These are phyloP conservation scores for Galeopterus variegatus DNA, from an alignment of 2,113 vertebrate genomes.

Conservation along the genomic window DNA sequence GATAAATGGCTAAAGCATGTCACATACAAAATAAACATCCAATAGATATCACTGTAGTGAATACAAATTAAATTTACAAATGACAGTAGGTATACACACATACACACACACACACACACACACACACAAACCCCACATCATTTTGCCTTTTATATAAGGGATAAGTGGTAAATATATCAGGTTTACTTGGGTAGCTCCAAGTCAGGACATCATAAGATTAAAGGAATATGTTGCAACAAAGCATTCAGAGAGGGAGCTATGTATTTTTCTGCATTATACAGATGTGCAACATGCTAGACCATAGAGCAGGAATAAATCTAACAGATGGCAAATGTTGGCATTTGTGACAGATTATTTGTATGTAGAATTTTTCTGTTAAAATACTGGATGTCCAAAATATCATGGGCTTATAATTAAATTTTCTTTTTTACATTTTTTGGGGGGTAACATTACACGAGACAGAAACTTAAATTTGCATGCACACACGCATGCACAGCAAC, in stretches of 20 bases:
- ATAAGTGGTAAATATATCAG: neutral
- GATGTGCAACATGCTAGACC: neutral
- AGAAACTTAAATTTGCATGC: neutral
- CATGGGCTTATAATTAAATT: neutral
- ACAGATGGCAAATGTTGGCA: neutral
- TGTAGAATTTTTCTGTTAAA: neutral
- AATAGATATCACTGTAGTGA: neutral
- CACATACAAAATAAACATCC: neutral
- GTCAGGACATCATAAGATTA: neutral
- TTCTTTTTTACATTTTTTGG: neutral
- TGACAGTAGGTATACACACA: neutral
- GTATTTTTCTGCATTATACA: neutral
- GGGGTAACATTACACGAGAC: neutral
- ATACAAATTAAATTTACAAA: neutral
- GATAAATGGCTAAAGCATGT: neutral
- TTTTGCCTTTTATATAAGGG: neutral
- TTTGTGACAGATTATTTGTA: neutral
- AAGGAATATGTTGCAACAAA: neutral
- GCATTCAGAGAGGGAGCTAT: fast-evolving
- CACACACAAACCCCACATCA: neutral
- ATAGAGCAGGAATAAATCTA: neutral
- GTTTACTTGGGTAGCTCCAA: neutral
- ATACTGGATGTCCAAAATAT: neutral
- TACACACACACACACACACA: too few species aligned
- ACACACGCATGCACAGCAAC: neutral